Conservation (phyloP, 2,888 invertebrate species). For the Clistopyga incitator region DNA sequence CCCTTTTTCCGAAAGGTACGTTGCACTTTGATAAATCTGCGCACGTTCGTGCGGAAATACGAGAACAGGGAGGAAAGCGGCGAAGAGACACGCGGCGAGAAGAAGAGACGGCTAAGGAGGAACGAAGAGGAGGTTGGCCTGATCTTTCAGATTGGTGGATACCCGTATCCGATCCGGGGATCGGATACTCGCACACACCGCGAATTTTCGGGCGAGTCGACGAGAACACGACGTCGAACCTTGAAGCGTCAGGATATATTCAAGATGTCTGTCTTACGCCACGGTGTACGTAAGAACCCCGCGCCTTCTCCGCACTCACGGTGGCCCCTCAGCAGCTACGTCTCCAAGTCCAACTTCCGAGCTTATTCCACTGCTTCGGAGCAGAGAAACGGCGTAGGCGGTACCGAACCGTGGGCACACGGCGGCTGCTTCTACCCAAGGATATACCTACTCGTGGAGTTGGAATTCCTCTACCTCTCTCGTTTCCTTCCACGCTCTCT, state of each 20-base stretch:
- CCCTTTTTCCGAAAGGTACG: neutral
- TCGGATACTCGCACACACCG: slow-evolving; percentile 14
- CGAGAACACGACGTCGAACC: slow-evolving; percentile 10
- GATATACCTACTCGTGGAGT: slow-evolving; percentile 54
- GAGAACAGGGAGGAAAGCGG: slow-evolving; percentile 36
- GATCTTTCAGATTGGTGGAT: slow-evolving; percentile 55
- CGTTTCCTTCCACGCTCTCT: slow-evolving; percentile 1
- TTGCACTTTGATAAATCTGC: slow-evolving; percentile 52
- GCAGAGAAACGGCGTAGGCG: slow-evolving; percentile 62
- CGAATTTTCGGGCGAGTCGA: slow-evolving; percentile 26
- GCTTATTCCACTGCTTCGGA: slow-evolving; percentile 41
- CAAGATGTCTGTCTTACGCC: slow-evolving; percentile 46
- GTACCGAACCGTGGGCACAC: slow-evolving; percentile 59
- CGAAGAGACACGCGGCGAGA: slow-evolving; percentile 9
- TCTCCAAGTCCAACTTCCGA: slow-evolving; percentile 60
- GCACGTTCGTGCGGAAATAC: slow-evolving; percentile 59
- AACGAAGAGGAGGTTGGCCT: slow-evolving; percentile 35
- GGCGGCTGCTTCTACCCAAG: slow-evolving; percentile 59
- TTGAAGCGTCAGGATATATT: slow-evolving; percentile 40
- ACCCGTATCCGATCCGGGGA: too few species aligned
- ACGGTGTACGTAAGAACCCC: slow-evolving; percentile 31
- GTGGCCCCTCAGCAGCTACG: slow-evolving; percentile 48
- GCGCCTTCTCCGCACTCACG: slow-evolving; percentile 5
- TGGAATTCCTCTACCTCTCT: slow-evolving; percentile 45
- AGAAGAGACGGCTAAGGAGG: slow-evolving; percentile 9